A percentile compares a stretch with the other conserved stretches of the same genome.
phyloP scores from a whole-genome alignment of 2,888 invertebrate species.

The Eretmocerus hayati region DNA sequence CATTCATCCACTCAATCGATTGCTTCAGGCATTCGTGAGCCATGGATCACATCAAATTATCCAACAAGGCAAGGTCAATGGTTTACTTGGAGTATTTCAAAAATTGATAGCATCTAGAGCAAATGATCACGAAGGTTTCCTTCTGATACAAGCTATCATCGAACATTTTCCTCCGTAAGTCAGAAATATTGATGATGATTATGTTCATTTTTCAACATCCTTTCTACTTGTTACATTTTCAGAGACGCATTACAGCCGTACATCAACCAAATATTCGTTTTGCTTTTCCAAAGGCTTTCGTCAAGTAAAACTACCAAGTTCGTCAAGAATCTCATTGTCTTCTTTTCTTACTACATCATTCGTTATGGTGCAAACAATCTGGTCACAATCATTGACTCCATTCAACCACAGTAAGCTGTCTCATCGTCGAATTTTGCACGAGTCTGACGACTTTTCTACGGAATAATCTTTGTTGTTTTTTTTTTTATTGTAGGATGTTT shows the following conservation, averaged over 20 bases:
- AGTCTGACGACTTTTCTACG: not conserved
- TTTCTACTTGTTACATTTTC: conserved; percentile 37
- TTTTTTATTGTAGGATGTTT: conserved; percentile 67
- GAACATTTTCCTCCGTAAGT: conserved; percentile 75
- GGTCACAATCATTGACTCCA: conserved; percentile 72
- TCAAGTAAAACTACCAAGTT: conserved; percentile 94
- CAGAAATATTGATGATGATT: too few relatives aligned
- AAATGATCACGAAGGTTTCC: conserved; percentile 95
- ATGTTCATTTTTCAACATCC: conserved; percentile 3
- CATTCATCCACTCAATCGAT: conserved; percentile 85
- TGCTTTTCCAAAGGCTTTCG: conserved; percentile 89
- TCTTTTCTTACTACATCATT: conserved; percentile 79
- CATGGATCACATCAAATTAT: conserved; percentile 65
- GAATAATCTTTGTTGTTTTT: conserved; percentile 20
- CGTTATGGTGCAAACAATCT: conserved; percentile 71
- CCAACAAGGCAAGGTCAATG: conserved; percentile 64
- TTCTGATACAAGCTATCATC: conserved; percentile 78
- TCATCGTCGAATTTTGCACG: conserved; percentile 1
- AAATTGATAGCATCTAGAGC: conserved; percentile 91
- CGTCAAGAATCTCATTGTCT: conserved; percentile 82
- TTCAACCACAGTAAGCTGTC: conserved; percentile 71
- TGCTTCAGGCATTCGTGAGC: conserved; percentile 79
- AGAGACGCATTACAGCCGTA: conserved; percentile 68
- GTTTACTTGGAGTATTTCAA: conserved; percentile 90
- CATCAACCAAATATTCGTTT: conserved; percentile 79